These are phyloP conservation scores for Furnarius figulus DNA, from an alignment of 2,113 vertebrate genomes.

Conservation along the genomic window DNA sequence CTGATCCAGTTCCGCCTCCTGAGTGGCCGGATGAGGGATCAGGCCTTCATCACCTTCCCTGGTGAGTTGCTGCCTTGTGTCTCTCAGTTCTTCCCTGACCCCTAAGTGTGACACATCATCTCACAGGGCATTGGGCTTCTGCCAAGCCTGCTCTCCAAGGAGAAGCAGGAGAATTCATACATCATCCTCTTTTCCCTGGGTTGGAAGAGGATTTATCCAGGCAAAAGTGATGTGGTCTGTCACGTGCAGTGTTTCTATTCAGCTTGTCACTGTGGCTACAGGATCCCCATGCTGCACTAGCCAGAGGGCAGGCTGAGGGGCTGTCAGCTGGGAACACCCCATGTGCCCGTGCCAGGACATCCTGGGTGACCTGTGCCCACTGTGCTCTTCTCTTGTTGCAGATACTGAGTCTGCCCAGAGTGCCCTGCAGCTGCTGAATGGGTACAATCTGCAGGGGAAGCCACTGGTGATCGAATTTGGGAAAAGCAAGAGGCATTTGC, in stretches of 20 bases:
- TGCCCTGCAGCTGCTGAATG: conserved; percentile 83
- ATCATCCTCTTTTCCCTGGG: neutral
- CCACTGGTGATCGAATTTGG: conserved; percentile 90
- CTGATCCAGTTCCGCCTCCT: conserved; percentile 85
- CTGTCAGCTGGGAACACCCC: neutral
- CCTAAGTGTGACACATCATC: neutral
- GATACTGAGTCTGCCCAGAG: conserved; percentile 75
- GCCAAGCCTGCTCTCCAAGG: neutral
- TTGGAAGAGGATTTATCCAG: neutral
- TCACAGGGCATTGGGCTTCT: neutral
- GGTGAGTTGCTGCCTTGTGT: conserved; percentile 66
- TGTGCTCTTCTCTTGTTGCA: conserved; percentile 60
- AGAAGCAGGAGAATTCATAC: neutral
- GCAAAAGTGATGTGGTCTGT: neutral
- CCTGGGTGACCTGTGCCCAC: neutral
- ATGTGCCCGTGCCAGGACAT: neutral
- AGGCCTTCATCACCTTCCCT: conserved; percentile 91
- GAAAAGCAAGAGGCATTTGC: conserved; percentile 63
- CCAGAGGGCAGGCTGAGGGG: accelerated
- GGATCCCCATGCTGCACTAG: accelerated
- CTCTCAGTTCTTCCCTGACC: neutral
- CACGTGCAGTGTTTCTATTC: accelerated
- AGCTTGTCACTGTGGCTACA: neutral
- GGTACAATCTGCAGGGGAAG: conserved; percentile 86
- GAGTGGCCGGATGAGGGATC: conserved; percentile 89